A percentile compares a stretch with the other conserved stretches of the same genome.
phyloP scores from a whole-genome alignment of 2,888 invertebrate species.

The Standfussiana lucernea region DNA sequence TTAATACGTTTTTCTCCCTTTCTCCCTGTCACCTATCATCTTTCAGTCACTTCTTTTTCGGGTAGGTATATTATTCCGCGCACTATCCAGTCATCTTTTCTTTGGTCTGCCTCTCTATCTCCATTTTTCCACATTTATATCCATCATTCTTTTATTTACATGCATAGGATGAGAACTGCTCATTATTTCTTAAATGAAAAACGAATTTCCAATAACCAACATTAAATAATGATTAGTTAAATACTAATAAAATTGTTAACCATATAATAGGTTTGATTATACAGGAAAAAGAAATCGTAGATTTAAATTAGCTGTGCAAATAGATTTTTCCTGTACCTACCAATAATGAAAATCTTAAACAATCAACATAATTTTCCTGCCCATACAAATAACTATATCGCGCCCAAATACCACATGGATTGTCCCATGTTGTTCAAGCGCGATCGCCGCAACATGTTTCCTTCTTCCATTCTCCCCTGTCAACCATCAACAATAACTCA shows the following conservation, averaged over 20 bases:
- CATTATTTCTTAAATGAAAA: neutral
- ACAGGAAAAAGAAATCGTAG: slow-evolving; percentile 1
- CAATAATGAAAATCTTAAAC: neutral
- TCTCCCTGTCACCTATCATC: neutral
- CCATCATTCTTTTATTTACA: neutral
- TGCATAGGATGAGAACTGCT: neutral
- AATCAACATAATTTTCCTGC: neutral
- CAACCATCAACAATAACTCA: neutral
- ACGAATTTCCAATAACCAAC: neutral
- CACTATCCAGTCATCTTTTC: neutral
- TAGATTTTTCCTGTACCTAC: neutral
- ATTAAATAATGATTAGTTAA: neutral
- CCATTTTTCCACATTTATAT: neutral
- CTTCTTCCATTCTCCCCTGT: neutral
- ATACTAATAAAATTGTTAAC: neutral
- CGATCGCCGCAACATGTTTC: neutral
- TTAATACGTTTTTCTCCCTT: neutral
- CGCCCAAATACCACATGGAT: neutral
- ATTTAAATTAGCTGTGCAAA: neutral
- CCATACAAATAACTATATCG: neutral
- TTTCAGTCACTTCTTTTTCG: neutral
- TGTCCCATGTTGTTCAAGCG: neutral
- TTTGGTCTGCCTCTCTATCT: neutral
- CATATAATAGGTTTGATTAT: neutral
- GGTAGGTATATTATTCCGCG: neutral